A percentile compares a stretch with the other conserved stretches of the same genome.
These are phyloP conservation scores for Spea hammondii DNA, from an alignment of 2,797 vertebrate genomes.

Conservation along the genomic window DNA sequence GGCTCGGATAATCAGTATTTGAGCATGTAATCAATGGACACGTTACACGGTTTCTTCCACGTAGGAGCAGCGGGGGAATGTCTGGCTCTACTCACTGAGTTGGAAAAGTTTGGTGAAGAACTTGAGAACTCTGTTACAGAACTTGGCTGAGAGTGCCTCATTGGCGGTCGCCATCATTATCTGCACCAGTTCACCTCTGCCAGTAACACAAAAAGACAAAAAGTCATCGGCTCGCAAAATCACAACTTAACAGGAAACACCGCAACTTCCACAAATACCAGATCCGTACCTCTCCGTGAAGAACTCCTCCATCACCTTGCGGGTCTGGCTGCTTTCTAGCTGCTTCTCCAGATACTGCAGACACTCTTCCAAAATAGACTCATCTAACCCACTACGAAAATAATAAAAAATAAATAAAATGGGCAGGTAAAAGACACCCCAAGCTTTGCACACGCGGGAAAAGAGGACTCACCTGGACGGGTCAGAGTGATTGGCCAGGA, in stretches of 20 bases:
- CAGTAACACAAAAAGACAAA: neutral
- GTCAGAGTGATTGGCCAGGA: slow-evolving; percentile 91
- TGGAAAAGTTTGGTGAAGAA: slow-evolving; percentile 99
- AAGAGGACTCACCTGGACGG: slow-evolving; percentile 80
- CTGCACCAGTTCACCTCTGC: slow-evolving; percentile 94
- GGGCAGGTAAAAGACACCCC: neutral
- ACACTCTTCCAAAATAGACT: slow-evolving; percentile 93
- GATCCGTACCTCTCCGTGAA: slow-evolving; percentile 86
- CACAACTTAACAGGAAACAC: neutral
- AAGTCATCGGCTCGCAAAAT: neutral
- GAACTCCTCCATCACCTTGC: slow-evolving; percentile 98
- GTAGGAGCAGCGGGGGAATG: neutral
- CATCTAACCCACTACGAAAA: slow-evolving; percentile 83
- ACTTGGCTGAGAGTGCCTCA: slow-evolving; percentile 93
- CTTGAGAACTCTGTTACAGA: slow-evolving; percentile 96
- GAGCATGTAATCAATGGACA: no score
- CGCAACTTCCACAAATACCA: neutral
- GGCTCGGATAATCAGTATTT: no score
- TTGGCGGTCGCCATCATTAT: slow-evolving; percentile 99
- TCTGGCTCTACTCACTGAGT: slow-evolving; percentile 81
- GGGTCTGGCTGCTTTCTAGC: slow-evolving; percentile 90
- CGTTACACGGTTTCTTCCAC: no score
- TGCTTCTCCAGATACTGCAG: slow-evolving; percentile 96
- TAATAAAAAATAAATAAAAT: neutral
- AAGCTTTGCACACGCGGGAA: neutral